These are phyloP conservation scores for Craniophora ligustri DNA, from an alignment of 2,888 invertebrate genomes.

Conservation along the genomic window DNA sequence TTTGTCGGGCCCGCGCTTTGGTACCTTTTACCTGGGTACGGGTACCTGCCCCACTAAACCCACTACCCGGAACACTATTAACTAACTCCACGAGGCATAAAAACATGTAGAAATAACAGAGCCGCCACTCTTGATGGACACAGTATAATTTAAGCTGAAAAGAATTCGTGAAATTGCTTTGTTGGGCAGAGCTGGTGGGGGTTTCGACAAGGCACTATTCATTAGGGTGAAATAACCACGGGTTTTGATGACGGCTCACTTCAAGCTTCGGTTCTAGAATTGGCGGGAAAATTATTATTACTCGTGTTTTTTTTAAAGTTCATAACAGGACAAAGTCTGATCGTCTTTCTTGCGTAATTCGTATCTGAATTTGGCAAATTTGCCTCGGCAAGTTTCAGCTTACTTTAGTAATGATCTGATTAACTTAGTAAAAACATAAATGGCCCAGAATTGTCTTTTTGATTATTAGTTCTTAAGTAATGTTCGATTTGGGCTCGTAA, in stretches of 20 bases:
- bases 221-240: conserved; percentile 35
- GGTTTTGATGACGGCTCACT: conserved; percentile 28
- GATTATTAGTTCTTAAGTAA: no score
- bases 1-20: conserved; percentile 66
- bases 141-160: conserved; percentile 69
- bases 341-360: no score
- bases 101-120: conserved; percentile 75
- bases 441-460: no score
- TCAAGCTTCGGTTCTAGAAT: conserved; percentile 30
- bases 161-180: conserved; percentile 68
- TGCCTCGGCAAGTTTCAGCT: no score
- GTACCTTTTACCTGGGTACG: conserved; percentile 75
- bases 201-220: conserved; percentile 36
- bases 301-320: background rate
- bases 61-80: conserved; percentile 85
- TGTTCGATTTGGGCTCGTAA: no score
- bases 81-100: conserved; percentile 78
- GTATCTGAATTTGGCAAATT: no score
- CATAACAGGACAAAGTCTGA: no score
- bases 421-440: no score
- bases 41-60: conserved; percentile 78
- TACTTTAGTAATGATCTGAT: no score
- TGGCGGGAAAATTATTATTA: conserved; percentile 42
- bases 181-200: conserved; percentile 40
- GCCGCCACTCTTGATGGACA: conserved; percentile 68